These are phyloP conservation scores for Cryptophagus acutangulus DNA, from an alignment of 2,888 invertebrate species.

Conservation along the genomic window DNA sequence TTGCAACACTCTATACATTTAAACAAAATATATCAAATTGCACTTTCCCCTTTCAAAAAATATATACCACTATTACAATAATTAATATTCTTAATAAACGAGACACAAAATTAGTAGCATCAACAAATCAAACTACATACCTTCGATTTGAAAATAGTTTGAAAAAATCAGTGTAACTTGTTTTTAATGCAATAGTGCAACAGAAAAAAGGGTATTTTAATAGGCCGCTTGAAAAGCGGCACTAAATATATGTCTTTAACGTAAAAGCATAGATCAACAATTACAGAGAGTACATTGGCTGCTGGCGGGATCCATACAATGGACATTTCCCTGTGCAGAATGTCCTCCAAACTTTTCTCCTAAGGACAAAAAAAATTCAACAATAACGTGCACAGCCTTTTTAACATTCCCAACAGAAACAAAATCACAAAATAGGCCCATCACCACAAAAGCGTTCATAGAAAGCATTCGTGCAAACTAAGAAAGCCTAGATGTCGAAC, in stretches of 20 bases:
- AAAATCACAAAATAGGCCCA: not conserved
- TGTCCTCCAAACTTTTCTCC: conserved; percentile 40
- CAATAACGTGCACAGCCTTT: conserved; percentile 35
- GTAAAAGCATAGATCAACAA: conserved; percentile 43
- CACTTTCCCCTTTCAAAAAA: too few species aligned
- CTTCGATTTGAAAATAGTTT: not conserved
- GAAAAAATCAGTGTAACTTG: conserved; percentile 43
- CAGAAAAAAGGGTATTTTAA: conserved; percentile 42
- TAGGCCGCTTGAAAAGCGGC: conserved; percentile 40
- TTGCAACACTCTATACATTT: too few species aligned
- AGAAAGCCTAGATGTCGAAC: conserved; percentile 39
- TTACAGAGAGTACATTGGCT: conserved; percentile 40
- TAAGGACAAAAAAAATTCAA: conserved; percentile 34
- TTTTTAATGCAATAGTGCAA: conserved; percentile 45
- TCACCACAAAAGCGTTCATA: conserved; percentile 10
- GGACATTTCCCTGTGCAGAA: conserved; percentile 43
- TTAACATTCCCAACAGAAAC: conserved; percentile 11
- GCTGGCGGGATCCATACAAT: conserved; percentile 43
- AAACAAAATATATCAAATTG: too few species aligned
- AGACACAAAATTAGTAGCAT: too few species aligned
- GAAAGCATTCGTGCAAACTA: conserved; percentile 24
- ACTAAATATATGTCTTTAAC: conserved; percentile 43
- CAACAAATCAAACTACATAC: not conserved
- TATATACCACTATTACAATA: too few species aligned
- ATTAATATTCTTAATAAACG: too few species aligned